Evolutionary conservation across 2,888 invertebrate genomes (phyloP), one percentile per base, ranked within the genome.

Genomic region (Dusona sp.): DNA sequence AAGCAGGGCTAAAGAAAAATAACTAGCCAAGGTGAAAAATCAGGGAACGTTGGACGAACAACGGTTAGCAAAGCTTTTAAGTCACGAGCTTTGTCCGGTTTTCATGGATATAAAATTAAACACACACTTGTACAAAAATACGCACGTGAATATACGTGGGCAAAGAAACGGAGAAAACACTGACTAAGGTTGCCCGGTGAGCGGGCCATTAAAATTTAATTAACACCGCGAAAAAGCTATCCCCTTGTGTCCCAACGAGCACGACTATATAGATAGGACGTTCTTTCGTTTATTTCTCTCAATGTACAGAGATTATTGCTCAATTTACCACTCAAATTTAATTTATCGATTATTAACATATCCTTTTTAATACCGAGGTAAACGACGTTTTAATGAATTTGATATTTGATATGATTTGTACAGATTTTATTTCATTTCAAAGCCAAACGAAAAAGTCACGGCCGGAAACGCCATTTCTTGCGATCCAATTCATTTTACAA

Each of bases 131-230:
- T 25, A 75, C 22, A 48, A 36, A 45, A 29, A 25, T 19, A 36
- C 22, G 16, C 19, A 25, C 48, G 25, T 22, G 33, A 7, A 45
- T 33, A 42, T 11, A 57, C 33, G 36, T 51, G 42, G 16, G 33
- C 16, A 57, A 33, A 68, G 54, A 73, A 73, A 42, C 36, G 68
- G 70, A 29, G 54, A 72, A 79, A 64, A 22, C 70, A 70, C 42
- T 64, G 84, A 77, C 65, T 65, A 25, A 77, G 70, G 68, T 72
- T 45, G 25, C 51, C 72, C 73, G 73, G 36, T 73, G 74, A 67
- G 70, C 75, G 61, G 70, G 81, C 88, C 86, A 85, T 90, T 88
- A 89, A 90, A 88, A 89, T 89, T 90, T 90, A 89, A 89, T 90
- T 88, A 88, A 87, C 88, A 84, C 81, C 75, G 79, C 75, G 84